Evolutionary conservation across 2,113 vertebrate species (phyloP).

Genomic region (Eolophus roseicapilla): DNA sequence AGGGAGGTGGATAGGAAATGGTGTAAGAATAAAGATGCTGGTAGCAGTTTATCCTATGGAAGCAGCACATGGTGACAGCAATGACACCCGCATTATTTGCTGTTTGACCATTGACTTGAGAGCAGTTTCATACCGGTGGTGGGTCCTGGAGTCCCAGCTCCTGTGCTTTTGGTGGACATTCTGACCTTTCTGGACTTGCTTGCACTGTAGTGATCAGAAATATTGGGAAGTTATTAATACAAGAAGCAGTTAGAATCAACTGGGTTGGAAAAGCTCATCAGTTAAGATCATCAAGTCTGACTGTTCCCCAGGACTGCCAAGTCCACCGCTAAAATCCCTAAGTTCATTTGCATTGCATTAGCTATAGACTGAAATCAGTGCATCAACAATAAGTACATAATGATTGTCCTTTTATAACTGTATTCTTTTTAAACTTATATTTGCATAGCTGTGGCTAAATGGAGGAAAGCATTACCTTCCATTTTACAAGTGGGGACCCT

Average conservation of each 20-base stretch:
- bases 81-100: background rate
- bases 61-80: background rate
- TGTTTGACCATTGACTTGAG: background rate
- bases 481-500: background rate
- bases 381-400: background rate
- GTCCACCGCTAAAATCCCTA: background rate
- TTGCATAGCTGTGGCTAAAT: background rate
- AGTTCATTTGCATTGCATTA: background rate
- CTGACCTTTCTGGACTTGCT: no score
- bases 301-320: background rate
- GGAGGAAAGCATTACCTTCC: background rate
- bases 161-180: rapidly evolving
- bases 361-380: background rate
- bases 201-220: background rate
- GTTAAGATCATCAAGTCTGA: background rate
- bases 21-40: no score
- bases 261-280: background rate
- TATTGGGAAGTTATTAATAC: no score
- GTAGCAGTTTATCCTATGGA: background rate
- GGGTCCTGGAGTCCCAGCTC: background rate
- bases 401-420: background rate
- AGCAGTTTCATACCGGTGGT: rapidly evolving
- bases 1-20: background rate
- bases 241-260: background rate
- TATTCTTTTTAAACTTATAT: background rate